Percentiles rank a stretch among this genome's conserved stretches.
These are phyloP conservation scores for Pogona vitticeps DNA, from an alignment of 2,113 vertebrate species.

Conservation along the genomic window DNA sequence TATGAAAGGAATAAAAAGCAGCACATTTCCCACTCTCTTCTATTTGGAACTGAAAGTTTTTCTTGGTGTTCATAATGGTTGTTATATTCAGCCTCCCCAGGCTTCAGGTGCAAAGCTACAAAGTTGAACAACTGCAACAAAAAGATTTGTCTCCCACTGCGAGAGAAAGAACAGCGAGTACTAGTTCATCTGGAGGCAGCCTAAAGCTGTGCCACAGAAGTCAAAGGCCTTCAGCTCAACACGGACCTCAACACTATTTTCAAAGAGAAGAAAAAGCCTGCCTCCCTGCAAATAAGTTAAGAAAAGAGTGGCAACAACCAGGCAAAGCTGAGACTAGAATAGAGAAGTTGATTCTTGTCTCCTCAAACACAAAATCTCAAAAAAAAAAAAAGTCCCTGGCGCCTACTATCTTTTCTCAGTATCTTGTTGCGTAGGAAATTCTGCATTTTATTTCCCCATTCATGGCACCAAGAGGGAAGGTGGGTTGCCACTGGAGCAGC, in stretches of 20 bases:
- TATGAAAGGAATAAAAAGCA: background rate
- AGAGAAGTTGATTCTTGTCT: background rate
- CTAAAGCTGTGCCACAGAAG: background rate
- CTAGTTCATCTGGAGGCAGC: background rate
- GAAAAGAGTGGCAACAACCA: background rate
- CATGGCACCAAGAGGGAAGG: background rate
- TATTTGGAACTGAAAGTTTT: background rate
- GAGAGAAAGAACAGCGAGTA: background rate
- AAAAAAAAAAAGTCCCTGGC: slow-evolving; percentile 9
- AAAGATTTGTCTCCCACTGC: background rate
- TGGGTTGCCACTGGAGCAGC: background rate
- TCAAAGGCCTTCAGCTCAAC: background rate
- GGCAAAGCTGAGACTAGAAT: background rate
- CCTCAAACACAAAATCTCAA: background rate
- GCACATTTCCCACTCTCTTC: background rate
- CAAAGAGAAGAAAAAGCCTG: background rate
- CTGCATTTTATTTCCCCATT: slow-evolving; percentile 25
- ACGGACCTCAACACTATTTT: background rate
- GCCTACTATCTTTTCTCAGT: background rate
- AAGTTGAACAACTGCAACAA: background rate
- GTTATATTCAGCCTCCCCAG: background rate
- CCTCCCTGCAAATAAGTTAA: background rate
- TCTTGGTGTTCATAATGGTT: background rate
- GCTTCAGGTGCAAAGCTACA: background rate
- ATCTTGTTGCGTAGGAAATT: background rate